Percentiles rank a stretch among this genome's conserved stretches.
These are phyloP conservation scores for Zophobas morio DNA, from an alignment of 1,140 invertebrate genomes.

Conservation along the genomic window DNA sequence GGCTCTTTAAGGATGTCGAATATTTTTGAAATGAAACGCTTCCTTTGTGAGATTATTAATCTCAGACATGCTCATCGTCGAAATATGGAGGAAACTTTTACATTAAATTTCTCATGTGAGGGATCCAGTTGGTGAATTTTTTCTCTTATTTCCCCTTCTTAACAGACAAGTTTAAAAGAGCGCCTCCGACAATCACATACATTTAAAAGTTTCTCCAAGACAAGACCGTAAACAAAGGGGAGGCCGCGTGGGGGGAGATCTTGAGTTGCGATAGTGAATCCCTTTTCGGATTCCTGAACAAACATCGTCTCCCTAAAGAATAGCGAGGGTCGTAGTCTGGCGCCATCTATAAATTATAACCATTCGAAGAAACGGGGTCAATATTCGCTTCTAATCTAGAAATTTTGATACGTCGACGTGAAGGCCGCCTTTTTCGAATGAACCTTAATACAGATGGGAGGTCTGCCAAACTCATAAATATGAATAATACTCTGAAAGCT, in stretches of 20 bases:
- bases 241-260: constrained; percentile 22
- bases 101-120: constrained; percentile 37
- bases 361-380: constrained; percentile 37
- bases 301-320: constrained; percentile 37
- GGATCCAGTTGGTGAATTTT: constrained; percentile 15
- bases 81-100: constrained; percentile 22
- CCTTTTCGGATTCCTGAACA: constrained; percentile 27
- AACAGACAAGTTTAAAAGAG: constrained; percentile 35
- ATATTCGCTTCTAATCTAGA: constrained; percentile 29
- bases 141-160: constrained; percentile 7
- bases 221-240: constrained; percentile 39
- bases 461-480: constrained; percentile 23
- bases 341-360: constrained; percentile 40
- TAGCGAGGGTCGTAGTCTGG: constrained; percentile 34
- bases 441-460: constrained; percentile 2
- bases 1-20: background rate
- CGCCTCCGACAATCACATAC: constrained; percentile 36
- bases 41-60: constrained; percentile 35
- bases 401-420: constrained; percentile 22
- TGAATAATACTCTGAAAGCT: constrained; percentile 12
- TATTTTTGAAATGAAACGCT: constrained; percentile 16
- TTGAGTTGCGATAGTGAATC: constrained; percentile 26
- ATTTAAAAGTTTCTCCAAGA: constrained; percentile 34
- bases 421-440: background rate
- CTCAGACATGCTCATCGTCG: constrained; percentile 15